Percentiles rank a stretch among this genome's conserved stretches.
Evolutionary conservation across 2,888 invertebrate genomes (phyloP).

Genomic region (Nomada fucata): DNA sequence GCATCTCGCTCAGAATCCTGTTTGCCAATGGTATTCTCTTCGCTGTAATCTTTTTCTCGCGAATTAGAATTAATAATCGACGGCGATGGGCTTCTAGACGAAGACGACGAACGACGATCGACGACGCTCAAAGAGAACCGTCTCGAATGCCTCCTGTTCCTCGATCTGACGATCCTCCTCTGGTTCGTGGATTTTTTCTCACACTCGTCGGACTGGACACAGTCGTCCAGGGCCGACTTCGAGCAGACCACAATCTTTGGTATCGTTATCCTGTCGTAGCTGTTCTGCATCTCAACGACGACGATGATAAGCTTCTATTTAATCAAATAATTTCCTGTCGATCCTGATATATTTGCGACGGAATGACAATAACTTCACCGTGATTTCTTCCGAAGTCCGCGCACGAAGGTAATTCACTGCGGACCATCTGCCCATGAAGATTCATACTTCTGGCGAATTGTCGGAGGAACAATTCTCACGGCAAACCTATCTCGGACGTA

Average conservation of each 20-base stretch:
- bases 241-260: conserved; percentile 80
- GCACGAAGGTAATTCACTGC: not conserved
- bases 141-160: conserved; percentile 71
- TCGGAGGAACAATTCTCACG: not conserved
- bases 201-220: conserved; percentile 39
- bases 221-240: conserved; percentile 62
- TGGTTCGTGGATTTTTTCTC: conserved; percentile 55
- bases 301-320: too few species aligned
- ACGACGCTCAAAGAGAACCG: conserved; percentile 64
- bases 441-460: not conserved
- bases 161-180: conserved; percentile 69
- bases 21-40: not conserved
- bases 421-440: not conserved
- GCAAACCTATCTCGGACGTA: not conserved
- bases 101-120: conserved; percentile 77
- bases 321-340: not conserved
- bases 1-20: not conserved
- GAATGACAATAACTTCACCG: not conserved
- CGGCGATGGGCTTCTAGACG: conserved; percentile 81
- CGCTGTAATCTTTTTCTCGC: not conserved
- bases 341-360: not conserved
- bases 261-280: conserved; percentile 76
- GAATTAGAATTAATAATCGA: not conserved
- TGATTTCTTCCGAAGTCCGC: not conserved
- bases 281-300: conserved; percentile 71